Evolutionary conservation across 2,888 invertebrate species (phyloP), one percentile per base, ranked within the genome.

Genomic region (Rotaria sp.): DNA sequence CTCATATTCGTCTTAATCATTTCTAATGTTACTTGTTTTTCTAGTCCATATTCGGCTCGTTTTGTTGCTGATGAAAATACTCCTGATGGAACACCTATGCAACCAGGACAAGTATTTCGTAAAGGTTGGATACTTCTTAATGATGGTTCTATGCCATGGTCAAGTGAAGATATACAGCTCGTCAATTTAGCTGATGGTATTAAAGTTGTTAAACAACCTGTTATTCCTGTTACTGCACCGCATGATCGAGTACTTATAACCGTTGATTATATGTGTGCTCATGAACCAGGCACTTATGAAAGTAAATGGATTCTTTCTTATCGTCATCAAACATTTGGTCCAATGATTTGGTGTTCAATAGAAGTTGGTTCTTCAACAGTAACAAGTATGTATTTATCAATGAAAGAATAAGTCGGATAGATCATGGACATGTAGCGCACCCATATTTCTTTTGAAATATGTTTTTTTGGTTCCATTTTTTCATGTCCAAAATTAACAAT

Each of bases 111-210:
- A 35, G 88, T 87, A 38, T 89, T 91, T 85, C 87, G 89, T 13
- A 91, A 91, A 88, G 88, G 88, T 10, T 91, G 91, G 91, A 88
- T 88, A 80, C 88, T 91, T 88, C 87, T 88, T 84, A 91, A 91
- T 88, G 89, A 89, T 85, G 91, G 91, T 11, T 89, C 88, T 84
- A 87, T 87, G 11, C 88, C 88, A 38, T 91, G 91, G 91, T 88
- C 88, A 30, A 85, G 87, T 13, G 87, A 88, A 35, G 80, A 80
- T 80, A 45, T 80, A 26, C 26, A 80, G 45, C n/a, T 80, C 4
- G 45, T 80, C n/a, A 80, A 80, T 80, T 21, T 80, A n/a, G 3
- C 45, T 45, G 45, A 80, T 80, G 45, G 45, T 80, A 80, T 80
- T n/a, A n/a, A 80, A 45, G 26, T 80, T n/a, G 45, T 80, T 26